Base-by-base conservation (phyloP, 2,888 invertebrate species). In the Andrena camellia region DNA sequence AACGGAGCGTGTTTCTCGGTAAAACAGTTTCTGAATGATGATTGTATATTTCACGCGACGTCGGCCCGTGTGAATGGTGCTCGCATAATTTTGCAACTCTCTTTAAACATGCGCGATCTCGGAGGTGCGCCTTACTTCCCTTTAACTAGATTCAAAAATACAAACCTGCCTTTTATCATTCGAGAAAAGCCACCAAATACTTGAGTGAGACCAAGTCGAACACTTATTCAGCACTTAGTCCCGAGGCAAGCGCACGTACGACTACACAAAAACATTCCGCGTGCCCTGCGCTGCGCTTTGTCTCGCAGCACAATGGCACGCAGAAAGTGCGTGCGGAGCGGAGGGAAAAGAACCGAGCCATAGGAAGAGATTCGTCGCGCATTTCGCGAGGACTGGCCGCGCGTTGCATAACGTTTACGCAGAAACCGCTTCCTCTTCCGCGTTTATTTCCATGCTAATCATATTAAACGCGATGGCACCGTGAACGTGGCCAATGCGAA, bases 391-490 rank as follows among this genome's bases (percentile, higher is more conserved):
- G 59, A 59, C 64, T 8, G 57, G 29, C 57, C 20, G 20, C 48
- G 10, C 29, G 50, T 78, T 78, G 50, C 76, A 26, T 66, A 78
- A 78, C 76, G 50, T 35, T 59, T 66, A 73, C 63, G 64, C 64
- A 59, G 73, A 78, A 66, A 60, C 66, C 59, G 50, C 42, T 78
- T 75, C 78, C 66, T 78, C 78, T 78, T 78, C 78, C 78, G 78
- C 77, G 78, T 76, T 68, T 79, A 78, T 79, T 79, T 78, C 78
- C 62, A 79, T 79, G 78, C 63, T 69, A 69, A 78, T 79, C 78
- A 62, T 63, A 69, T 62, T 63, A 77, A 78, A 20, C 69, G 52
- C 10, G 67, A 42, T 67, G 31, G 62, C 10, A 50, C 59, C 35
- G 35, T 33, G 20, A 70, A 35, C 52, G 52, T 31, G 17, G 20